Base-by-base conservation (phyloP, 2,888 invertebrate species). In the Tetrapedia diversipes region DNA sequence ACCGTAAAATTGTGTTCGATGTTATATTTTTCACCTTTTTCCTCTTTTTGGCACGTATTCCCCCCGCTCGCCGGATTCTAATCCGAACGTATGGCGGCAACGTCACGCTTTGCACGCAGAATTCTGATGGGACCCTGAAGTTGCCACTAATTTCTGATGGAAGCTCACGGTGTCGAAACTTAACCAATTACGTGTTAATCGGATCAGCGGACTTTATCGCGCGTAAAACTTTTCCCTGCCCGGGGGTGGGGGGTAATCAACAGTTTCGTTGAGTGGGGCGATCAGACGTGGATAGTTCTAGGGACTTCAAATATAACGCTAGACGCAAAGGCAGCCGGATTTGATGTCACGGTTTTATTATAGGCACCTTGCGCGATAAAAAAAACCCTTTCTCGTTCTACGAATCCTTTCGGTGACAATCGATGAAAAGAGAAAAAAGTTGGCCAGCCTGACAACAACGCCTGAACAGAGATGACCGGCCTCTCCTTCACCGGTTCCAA, bases 121-220 rank as follows among this genome's bases (percentile, higher is more conserved):
- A 67, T 53, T 56, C 29, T 63, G 76, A 76, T 51, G 64, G 49
- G 67, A 51, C 29, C 70, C 16, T 27, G 22, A 67, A 77, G 77
- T 77, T 61, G 51, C 39, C 45, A 24, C 61, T 67, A 77, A 68
- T 76, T 76, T 68, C 77, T 61, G 61, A 68, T 53, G 61, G 60
- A 57, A 76, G 51, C 77, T 59, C 77, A 29, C 67, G 57, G 41
- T 77, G 59, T 68, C 76, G 77, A 76, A 76, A 76, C 76, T 76
- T 76, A 76, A 77, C 68, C 76, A 76, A 76, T 76, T 76, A 76
- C 68, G 68, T 51, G 76, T 56, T 76, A 76, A 76, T 76, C 76
- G 76, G 76, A 77, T 76, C 77, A 76, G 29, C 32, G 57, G 68
- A 61, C 77, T 77, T 67, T 63, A 61, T 68, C 68, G 68, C 56